Conservation (phyloP, 2,797 vertebrate species). For the Tauraco hartlaubi region DNA sequence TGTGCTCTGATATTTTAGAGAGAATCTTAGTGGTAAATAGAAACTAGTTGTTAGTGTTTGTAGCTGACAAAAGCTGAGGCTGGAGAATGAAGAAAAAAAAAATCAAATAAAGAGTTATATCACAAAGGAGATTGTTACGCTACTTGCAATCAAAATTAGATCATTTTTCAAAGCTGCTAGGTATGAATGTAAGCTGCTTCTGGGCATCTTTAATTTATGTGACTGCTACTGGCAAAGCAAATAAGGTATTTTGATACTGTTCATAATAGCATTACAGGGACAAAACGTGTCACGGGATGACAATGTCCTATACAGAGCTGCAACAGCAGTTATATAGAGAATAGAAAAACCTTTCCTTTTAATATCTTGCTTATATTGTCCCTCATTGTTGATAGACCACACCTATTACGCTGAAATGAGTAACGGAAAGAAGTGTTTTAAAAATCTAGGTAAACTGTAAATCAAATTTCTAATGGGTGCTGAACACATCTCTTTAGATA, state of each 20-base stretch:
- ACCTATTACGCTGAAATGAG: neutral
- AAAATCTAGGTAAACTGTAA: conserved; percentile 13
- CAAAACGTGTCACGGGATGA: conserved; percentile 56
- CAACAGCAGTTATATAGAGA: neutral
- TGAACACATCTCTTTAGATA: neutral
- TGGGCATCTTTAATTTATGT: conserved; percentile 68
- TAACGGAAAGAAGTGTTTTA: neutral
- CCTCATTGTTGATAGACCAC: neutral
- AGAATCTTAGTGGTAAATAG: neutral
- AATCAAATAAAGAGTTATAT: neutral
- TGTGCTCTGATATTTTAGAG: neutral
- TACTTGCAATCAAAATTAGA: conserved; percentile 67
- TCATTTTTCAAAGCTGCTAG: conserved; percentile 70
- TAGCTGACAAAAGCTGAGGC: neutral
- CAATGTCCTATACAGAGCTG: conserved; percentile 12
- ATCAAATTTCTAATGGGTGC: neutral
- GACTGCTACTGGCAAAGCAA: conserved; percentile 59
- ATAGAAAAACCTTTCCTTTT: neutral
- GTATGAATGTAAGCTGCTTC: conserved; percentile 55
- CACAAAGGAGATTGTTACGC: conserved; percentile 22
- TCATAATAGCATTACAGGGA: conserved; percentile 57
- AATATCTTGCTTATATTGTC: neutral
- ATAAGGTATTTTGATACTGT: conserved; percentile 65
- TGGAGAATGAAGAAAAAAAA: neutral
- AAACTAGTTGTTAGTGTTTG: neutral